Percentiles rank a stretch among this genome's conserved stretches.
phyloP scores from a whole-genome alignment of 2,888 invertebrate genomes.

The Eulithis prunata region DNA sequence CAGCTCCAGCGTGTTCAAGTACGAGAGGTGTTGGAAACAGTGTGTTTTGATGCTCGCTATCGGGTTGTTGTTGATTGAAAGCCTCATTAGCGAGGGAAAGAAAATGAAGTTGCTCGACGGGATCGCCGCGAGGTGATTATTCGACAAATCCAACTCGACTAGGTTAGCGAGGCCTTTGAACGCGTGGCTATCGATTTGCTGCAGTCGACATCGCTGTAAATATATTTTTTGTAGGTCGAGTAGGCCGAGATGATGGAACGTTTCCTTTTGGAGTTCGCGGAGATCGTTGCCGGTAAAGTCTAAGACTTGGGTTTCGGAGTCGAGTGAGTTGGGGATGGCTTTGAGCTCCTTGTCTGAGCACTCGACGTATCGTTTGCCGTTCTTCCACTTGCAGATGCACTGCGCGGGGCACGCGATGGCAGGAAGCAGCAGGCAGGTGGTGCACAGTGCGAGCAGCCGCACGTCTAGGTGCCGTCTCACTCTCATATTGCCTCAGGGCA shows the following conservation, averaged over 20 bases:
- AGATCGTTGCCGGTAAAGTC: conserved; percentile 94
- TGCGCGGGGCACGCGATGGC: conserved; percentile 88
- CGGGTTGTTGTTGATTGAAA: conserved; percentile 92
- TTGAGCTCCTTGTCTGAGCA: conserved; percentile 91
- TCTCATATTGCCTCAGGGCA: conserved; percentile 78
- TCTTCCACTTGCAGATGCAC: conserved; percentile 96
- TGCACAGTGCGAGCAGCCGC: conserved; percentile 77
- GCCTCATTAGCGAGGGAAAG: conserved; percentile 92
- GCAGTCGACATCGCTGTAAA: conserved; percentile 90
- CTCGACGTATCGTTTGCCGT: conserved; percentile 95
- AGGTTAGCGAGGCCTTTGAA: conserved; percentile 94
- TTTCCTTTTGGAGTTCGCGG: conserved; percentile 90
- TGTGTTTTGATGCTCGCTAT: conserved; percentile 88
- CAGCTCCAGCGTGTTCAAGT: conserved; percentile 91
- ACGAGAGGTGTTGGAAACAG: conserved; percentile 89
- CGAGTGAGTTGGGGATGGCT: conserved; percentile 91
- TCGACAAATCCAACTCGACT: conserved; percentile 94
- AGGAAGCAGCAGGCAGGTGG: conserved; percentile 73
- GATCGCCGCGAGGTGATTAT: conserved; percentile 90
- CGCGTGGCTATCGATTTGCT: conserved; percentile 90
- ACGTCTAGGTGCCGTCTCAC: conserved; percentile 67
- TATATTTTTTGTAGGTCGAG: conserved; percentile 95
- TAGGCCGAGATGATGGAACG: conserved; percentile 90
- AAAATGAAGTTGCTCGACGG: conserved; percentile 92
- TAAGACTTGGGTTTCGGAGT: conserved; percentile 93